Base-by-base conservation (phyloP, 2,888 invertebrate species). In the Eilema caniola region DNA sequence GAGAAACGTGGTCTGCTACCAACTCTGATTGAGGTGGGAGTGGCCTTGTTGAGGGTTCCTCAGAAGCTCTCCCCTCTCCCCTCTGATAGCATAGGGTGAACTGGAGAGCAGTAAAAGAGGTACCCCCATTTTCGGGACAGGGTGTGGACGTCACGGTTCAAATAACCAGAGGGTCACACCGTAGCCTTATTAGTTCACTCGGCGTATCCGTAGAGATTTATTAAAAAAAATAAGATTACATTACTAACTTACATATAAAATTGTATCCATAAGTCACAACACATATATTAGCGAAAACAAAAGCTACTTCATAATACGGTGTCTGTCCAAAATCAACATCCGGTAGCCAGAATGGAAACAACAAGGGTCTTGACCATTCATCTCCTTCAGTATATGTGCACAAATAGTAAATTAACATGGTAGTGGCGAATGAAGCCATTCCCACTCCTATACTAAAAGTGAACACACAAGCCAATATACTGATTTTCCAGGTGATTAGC, bases 331-430 rank as follows among this genome's bases (percentile, higher is more conserved):
- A 86, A 74, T 92, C 88, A 0, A 87, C 69, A 11, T 84, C 77
- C 10, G 83, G 84, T 11, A 85, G 53, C 91, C 90, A 91, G 69
- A 88, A 86, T 0, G 92, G 92, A 62, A 90, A 90, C 5, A 89
- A 74, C 31, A 92, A 73, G 5, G 91, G 90, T 68, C 89, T 85
- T 16, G 77, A 70, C 0, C 69, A 77, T 37, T 72, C 80, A 3
- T 85, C 83, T 1, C 76, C 86, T 3, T 86, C 78, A 0, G 82
- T 73, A 33, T 85, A 79, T 1, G 83, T 87, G 0, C 71, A 33
- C 11, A 86, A n/a, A 70, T 83, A 87, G 59, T 81, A 87, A 0
- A 88, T 5, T 0, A 92, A 81, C 0, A 81, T 62, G 0, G 73
- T 2, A 11, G 61, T 62, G 0, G 87, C 75, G 10, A 88, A 83